Conservation (phyloP, 2,797 vertebrate genomes). For the Erpetoichthys calabaricus region DNA sequence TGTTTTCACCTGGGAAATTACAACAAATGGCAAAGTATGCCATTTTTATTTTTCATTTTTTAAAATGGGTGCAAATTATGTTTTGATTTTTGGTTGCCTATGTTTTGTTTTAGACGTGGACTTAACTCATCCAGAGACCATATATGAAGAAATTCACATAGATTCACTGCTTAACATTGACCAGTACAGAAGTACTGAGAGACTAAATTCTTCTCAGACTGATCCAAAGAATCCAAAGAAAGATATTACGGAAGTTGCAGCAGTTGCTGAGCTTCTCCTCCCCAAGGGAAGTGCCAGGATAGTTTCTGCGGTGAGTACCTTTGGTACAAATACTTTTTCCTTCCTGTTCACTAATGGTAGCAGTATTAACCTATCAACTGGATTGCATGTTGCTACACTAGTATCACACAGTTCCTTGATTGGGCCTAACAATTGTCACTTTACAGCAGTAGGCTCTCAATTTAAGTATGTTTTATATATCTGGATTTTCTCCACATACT, state of each 20-base stretch:
- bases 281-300: slow-evolving; percentile 76
- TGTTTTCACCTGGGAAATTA: too few species aligned
- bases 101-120: slow-evolving; percentile 42
- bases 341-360: neutral
- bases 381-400: too few species aligned
- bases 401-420: too few species aligned
- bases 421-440: too few species aligned
- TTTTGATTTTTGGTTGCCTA: slow-evolving; percentile 8
- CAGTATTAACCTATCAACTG: too few species aligned
- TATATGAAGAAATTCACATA: slow-evolving; percentile 66
- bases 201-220: slow-evolving; percentile 33
- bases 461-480: too few species aligned
- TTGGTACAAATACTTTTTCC: neutral
- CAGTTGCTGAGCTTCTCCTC: slow-evolving; percentile 69
- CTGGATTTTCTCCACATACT: too few species aligned
- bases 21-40: too few species aligned
- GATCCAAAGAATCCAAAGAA: slow-evolving; percentile 51
- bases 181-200: slow-evolving; percentile 60
- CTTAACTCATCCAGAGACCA: slow-evolving; percentile 30
- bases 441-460: too few species aligned
- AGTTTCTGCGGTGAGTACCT: slow-evolving; percentile 36
- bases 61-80: too few species aligned
- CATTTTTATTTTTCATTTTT: too few species aligned
- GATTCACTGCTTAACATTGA: slow-evolving; percentile 78
- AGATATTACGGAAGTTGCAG: slow-evolving; percentile 79